A percentile compares a stretch with the other conserved stretches of the same genome.
These are phyloP conservation scores for Crotophaga sulcirostris DNA, from an alignment of 2,113 vertebrate genomes.

Conservation along the genomic window DNA sequence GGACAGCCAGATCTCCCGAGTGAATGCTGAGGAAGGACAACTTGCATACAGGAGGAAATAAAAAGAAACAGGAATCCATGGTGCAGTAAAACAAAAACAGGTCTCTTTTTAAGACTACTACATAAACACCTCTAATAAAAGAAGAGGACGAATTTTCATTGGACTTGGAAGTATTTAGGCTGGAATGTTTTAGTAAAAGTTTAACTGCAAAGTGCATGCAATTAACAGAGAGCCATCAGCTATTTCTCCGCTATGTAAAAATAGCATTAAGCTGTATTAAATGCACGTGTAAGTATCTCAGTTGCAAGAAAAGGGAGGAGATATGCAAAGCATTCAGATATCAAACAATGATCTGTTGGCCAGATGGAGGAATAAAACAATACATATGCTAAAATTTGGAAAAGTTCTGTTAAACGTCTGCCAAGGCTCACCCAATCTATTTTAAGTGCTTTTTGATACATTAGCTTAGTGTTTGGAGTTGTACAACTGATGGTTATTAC, in stretches of 20 bases:
- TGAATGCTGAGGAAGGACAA: neutral
- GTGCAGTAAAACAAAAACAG: constrained; percentile 58
- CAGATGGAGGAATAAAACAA: constrained; percentile 77
- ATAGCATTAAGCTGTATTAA: constrained; percentile 67
- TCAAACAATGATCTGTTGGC: constrained; percentile 72
- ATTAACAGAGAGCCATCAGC: constrained; percentile 69
- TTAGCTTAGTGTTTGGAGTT: constrained; percentile 80
- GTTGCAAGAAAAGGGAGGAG: constrained; percentile 72
- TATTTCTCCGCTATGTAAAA: constrained; percentile 63
- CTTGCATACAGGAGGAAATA: neutral
- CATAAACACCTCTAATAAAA: constrained; percentile 70
- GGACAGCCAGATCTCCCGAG: neutral
- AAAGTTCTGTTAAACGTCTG: constrained; percentile 62
- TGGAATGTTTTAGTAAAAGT: constrained; percentile 55
- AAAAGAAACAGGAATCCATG: constrained; percentile 40
- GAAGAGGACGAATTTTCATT: constrained; percentile 59
- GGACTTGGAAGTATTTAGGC: constrained; percentile 36
- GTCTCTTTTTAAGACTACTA: constrained; percentile 59
- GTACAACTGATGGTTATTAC: constrained; percentile 72
- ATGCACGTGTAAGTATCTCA: constrained; percentile 66
- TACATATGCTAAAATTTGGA: constrained; percentile 76
- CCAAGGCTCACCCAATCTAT: constrained; percentile 76
- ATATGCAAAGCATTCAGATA: constrained; percentile 71
- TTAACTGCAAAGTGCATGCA: constrained; percentile 56
- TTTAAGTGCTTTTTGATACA: constrained; percentile 81